Percentiles rank a stretch among this genome's conserved stretches.
Evolutionary conservation across 2,113 vertebrate species (phyloP).

Genomic region (Pipa parva): DNA sequence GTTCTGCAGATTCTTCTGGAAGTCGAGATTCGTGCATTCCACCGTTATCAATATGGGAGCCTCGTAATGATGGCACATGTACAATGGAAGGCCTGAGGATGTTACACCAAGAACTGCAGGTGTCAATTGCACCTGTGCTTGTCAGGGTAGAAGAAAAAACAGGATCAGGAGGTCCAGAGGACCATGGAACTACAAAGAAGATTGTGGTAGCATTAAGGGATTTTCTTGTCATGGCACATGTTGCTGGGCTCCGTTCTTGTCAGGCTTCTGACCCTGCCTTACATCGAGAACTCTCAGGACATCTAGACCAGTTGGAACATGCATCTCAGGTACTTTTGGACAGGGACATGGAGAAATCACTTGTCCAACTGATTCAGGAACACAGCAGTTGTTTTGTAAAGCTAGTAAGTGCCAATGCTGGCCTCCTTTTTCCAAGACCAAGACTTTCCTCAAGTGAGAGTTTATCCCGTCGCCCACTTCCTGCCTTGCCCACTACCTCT

Average conservation of each 20-base stretch:
- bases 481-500: constrained; percentile 74
- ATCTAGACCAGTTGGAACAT: constrained; percentile 29
- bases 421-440: constrained; percentile 56
- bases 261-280: constrained; percentile 32
- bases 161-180: background rate
- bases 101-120: constrained; percentile 62
- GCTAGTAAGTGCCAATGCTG: constrained; percentile 13
- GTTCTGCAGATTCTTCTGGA: constrained; percentile 55
- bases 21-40: constrained; percentile 15
- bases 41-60: constrained; percentile 3
- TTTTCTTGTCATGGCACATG: constrained; percentile 31
- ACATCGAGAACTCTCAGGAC: constrained; percentile 26
- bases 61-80: constrained; percentile 16
- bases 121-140: constrained; percentile 41
- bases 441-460: constrained; percentile 79
- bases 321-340: constrained; percentile 6
- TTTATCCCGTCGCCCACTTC: constrained; percentile 77
- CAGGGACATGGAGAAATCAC: background rate
- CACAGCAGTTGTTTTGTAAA: constrained; percentile 7
- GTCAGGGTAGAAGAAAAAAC: background rate
- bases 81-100: constrained; percentile 48
- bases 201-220: constrained; percentile 17
- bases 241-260: constrained; percentile 27
- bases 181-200: background rate
- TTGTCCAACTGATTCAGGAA: constrained; percentile 10